phyloP scores from a whole-genome alignment of 2,113 vertebrate species.

The Acanthisitta chloris region DNA sequence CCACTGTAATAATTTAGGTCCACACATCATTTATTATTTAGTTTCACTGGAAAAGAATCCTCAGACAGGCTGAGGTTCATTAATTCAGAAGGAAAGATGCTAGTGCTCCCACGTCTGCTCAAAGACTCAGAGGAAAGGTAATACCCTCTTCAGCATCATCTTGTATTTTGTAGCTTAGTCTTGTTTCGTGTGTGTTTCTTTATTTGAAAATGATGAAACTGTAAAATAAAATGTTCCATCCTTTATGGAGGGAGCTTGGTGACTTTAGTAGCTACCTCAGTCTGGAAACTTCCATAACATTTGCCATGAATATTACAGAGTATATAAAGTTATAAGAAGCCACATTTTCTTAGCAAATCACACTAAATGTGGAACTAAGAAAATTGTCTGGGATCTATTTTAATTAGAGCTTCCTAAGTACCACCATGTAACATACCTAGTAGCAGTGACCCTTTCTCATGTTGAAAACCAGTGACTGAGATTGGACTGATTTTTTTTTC shows the following conservation, averaged over 20 bases:
- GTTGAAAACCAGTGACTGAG: background rate
- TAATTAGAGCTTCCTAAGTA: background rate
- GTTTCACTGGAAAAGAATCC: background rate
- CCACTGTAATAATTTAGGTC: background rate
- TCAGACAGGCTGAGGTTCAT: background rate
- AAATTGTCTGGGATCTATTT: background rate
- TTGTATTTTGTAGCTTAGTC: background rate
- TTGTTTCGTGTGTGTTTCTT: background rate
- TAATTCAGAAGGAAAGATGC: background rate
- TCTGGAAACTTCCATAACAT: background rate
- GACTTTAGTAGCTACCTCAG: background rate
- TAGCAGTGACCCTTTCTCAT: background rate
- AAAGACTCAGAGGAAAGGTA: background rate
- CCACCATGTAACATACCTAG: background rate
- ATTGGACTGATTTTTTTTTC: background rate
- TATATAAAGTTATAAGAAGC: background rate
- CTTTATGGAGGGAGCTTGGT: background rate
- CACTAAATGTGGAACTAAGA: background rate
- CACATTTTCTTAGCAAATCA: background rate
- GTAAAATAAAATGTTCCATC: background rate
- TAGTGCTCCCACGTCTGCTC: background rate
- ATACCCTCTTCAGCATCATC: background rate
- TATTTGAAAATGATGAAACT: background rate
- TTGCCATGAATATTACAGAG: background rate
- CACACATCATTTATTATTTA: background rate